Percentiles rank a stretch among this genome's conserved stretches.
Conservation (phyloP, 2,113 vertebrate species). For the Promerops cafer region DNA sequence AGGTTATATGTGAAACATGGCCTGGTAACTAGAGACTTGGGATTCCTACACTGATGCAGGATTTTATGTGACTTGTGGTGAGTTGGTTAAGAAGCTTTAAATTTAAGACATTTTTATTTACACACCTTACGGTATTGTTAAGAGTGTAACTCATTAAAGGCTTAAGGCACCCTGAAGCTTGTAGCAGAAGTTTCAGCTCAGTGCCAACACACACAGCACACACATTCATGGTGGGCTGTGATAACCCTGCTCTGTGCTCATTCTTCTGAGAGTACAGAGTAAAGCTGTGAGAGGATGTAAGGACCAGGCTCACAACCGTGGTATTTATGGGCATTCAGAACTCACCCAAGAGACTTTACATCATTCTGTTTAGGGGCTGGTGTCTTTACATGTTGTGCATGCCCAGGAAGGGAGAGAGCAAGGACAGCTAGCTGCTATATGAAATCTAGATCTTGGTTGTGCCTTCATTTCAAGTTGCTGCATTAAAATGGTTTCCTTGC, state of each 20-base stretch:
- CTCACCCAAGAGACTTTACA: background rate
- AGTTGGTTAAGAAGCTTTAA: background rate
- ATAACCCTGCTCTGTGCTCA: background rate
- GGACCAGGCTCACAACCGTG: background rate
- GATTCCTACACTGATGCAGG: background rate
- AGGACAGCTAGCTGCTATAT: background rate
- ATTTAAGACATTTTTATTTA: background rate
- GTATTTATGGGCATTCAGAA: background rate
- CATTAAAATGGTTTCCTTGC: background rate
- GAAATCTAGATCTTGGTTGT: background rate
- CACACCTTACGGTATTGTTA: background rate
- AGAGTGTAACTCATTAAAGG: background rate
- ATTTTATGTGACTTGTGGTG: background rate
- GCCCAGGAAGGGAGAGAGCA: background rate
- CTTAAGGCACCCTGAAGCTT: background rate
- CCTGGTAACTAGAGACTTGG: background rate
- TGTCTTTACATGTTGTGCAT: background rate
- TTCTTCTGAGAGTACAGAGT: background rate
- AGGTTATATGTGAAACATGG: background rate
- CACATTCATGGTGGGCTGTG: background rate
- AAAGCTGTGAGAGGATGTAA: background rate
- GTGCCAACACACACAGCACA: background rate
- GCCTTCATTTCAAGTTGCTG: background rate
- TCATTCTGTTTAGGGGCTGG: background rate
- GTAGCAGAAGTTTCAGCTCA: background rate